Evolutionary conservation across 2,113 vertebrate genomes (phyloP).

Genomic region (Meleagris gallopavo): DNA sequence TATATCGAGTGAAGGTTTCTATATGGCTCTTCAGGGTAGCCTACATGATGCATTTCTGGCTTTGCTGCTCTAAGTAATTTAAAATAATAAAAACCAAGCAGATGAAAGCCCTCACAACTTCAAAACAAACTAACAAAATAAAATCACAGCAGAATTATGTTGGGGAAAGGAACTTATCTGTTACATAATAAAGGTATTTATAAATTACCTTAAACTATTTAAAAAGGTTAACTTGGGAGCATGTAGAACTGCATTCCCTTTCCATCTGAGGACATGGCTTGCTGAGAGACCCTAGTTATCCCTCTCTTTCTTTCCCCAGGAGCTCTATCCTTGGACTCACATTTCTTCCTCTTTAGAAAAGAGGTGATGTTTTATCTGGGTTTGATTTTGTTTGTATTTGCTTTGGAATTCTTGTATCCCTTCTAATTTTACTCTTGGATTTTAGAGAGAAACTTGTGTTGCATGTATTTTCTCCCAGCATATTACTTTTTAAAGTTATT

Average conservation of each 20-base stretch:
- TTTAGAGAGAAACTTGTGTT: background rate
- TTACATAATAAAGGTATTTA: background rate
- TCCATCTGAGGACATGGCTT: background rate
- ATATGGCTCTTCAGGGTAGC: background rate
- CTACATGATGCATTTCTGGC: background rate
- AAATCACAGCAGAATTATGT: background rate
- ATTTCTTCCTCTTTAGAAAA: background rate
- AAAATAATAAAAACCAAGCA: background rate
- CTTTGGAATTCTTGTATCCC: background rate
- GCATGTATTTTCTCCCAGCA: background rate
- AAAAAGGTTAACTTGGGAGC: background rate
- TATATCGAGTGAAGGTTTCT: background rate
- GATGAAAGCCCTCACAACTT: background rate
- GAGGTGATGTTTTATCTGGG: background rate
- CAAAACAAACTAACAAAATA: background rate
- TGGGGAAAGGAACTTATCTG: too few relatives aligned
- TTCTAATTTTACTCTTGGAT: background rate
- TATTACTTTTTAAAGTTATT: background rate
- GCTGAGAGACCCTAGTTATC: background rate
- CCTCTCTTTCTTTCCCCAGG: background rate
- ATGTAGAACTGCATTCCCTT: background rate
- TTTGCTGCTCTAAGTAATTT: background rate
- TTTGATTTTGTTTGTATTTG: background rate
- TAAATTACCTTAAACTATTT: background rate
- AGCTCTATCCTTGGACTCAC: background rate